Evolutionary conservation across 2,888 invertebrate genomes (phyloP).

Genomic region (Phlogophora meticulosa): DNA sequence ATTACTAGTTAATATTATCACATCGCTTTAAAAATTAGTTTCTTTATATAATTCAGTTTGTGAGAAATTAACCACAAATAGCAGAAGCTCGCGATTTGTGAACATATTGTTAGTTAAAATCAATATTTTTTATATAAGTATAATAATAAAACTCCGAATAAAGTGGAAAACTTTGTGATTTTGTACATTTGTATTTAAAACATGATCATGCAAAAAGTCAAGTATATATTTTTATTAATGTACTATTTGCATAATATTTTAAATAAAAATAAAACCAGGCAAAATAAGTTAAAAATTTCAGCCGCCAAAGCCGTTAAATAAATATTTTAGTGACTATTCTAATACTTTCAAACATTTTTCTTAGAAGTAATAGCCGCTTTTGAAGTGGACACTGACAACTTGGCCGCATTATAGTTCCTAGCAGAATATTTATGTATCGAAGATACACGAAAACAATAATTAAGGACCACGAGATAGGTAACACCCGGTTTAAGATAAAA

Average conservation of each 20-base stretch:
- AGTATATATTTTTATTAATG: background rate
- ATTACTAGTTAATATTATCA: conserved; percentile 61
- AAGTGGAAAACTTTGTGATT: conserved; percentile 4
- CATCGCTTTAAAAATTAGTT: conserved; percentile 49
- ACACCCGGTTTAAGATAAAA: too few relatives aligned
- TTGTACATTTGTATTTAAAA: conserved; percentile 19
- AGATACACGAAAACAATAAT: too few relatives aligned
- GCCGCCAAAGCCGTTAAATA: conserved; percentile 40
- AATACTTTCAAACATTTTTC: conserved; percentile 40
- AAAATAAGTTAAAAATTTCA: conserved; percentile 19
- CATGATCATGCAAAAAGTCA: conserved; percentile 11
- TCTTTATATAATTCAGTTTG: conserved; percentile 26
- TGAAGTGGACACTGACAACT: conserved; percentile 10
- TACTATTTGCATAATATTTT: background rate
- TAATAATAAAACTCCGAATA: background rate
- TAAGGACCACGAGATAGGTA: background rate
- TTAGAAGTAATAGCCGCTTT: conserved; percentile 50
- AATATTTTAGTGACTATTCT: conserved; percentile 43
- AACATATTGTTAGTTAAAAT: background rate
- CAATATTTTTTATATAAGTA: background rate
- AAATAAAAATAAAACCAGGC: conserved; percentile 9
- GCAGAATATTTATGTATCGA: background rate
- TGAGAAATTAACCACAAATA: conserved; percentile 4
- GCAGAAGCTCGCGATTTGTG: background rate
- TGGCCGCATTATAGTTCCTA: background rate